Conservation (phyloP, 2,888 invertebrate species). For the Acheta domesticus region DNA sequence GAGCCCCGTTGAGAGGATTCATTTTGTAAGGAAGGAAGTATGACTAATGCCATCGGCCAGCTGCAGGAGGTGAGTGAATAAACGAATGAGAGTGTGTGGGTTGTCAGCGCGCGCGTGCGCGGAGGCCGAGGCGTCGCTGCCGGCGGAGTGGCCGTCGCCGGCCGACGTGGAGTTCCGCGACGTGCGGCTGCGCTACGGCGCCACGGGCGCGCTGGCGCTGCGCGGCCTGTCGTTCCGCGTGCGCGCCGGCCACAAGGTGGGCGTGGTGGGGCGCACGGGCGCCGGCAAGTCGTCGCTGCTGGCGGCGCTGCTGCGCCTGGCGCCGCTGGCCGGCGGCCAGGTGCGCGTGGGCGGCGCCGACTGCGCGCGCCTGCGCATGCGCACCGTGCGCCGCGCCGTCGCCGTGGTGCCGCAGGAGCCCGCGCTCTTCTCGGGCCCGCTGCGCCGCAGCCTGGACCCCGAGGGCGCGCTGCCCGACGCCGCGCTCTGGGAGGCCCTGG, state of each 20-base stretch:
- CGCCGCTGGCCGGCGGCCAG: neutral
- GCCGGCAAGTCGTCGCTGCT: neutral
- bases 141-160: neutral
- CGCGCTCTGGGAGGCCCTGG: too few relatives aligned
- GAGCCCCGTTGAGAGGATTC: too few relatives aligned
- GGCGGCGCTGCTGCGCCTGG: neutral
- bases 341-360: neutral
- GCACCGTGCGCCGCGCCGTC: neutral
- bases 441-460: neutral
- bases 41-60: too few relatives aligned
- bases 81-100: too few relatives aligned
- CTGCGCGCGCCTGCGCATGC: neutral
- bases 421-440: neutral
- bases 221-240: neutral
- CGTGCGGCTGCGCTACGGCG: neutral
- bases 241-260: neutral
- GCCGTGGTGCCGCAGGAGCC: neutral
- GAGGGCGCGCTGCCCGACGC: neutral
- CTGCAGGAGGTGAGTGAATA: too few relatives aligned
- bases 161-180: neutral
- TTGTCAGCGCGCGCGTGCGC: too few relatives aligned
- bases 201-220: neutral
- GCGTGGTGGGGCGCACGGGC: neutral
- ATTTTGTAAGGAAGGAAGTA: too few relatives aligned
- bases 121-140: neutral